Evolutionary conservation across 2,888 invertebrate species (phyloP).

Genomic region (Acleris cristana): DNA sequence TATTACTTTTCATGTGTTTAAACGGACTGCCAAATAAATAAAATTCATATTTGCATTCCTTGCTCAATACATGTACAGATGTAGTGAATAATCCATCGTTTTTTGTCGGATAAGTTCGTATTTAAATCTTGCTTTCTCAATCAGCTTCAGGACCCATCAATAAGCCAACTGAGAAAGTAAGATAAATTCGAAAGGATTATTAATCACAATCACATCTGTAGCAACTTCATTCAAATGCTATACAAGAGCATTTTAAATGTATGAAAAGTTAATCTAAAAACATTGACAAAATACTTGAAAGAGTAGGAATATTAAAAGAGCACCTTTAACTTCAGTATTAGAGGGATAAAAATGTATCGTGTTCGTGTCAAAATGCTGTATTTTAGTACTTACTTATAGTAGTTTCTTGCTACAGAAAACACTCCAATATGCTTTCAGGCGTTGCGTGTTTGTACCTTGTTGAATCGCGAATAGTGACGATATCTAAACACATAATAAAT

Average conservation of each 20-base stretch:
- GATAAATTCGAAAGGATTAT: no score
- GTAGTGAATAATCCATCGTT: no score
- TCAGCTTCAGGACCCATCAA: no score
- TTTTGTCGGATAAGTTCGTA: no score
- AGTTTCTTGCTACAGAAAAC: slow-evolving; percentile 29
- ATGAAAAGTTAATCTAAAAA: neutral
- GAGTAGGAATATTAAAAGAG: neutral
- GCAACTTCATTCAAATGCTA: no score
- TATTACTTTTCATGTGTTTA: slow-evolving; percentile 1
- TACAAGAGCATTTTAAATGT: neutral
- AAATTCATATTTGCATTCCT: no score
- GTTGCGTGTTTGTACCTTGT: slow-evolving; percentile 59
- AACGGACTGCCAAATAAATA: no score
- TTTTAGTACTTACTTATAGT: neutral
- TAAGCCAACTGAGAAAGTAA: no score
- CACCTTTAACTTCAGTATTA: slow-evolving; percentile 7
- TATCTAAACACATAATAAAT: slow-evolving; percentile 62
- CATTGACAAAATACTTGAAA: neutral
- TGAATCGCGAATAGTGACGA: slow-evolving; percentile 68
- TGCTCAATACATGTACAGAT: no score
- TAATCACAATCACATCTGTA: no score
- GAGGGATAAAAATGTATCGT: neutral
- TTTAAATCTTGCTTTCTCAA: no score
- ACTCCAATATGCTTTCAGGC: slow-evolving; percentile 34
- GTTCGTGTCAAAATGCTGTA: neutral